Conservation (phyloP, 1,140 invertebrate genomes). For the Zelostemma sp. region DNA sequence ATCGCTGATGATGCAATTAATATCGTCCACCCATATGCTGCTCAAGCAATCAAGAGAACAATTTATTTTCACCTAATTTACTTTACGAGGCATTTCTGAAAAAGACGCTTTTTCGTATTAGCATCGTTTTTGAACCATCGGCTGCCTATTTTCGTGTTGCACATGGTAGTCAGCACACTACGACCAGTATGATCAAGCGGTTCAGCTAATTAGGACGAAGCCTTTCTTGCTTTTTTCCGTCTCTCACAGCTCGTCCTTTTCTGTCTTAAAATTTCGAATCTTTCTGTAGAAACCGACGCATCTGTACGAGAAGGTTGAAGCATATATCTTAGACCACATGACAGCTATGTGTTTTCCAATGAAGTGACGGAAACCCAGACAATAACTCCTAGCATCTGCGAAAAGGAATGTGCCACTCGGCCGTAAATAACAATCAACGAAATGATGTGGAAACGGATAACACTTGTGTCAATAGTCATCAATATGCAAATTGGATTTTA, state of each 20-base stretch:
- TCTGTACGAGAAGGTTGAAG: conserved; percentile 40
- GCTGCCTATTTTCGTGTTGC: conserved; percentile 39
- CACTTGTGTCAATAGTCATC: too few relatives aligned
- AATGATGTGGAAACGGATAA: conserved; percentile 17
- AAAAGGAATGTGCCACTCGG: conserved; percentile 25
- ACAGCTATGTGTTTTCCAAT: conserved; percentile 49
- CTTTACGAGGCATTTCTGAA: conserved; percentile 35
- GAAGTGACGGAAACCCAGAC: conserved; percentile 33
- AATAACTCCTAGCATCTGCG: conserved; percentile 42
- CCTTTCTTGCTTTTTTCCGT: conserved; percentile 20
- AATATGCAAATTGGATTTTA: too few relatives aligned
- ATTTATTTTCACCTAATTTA: conserved; percentile 46
- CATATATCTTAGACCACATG: conserved; percentile 46
- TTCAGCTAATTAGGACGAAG: conserved; percentile 50
- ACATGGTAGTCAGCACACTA: conserved; percentile 26
- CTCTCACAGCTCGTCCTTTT: neutral
- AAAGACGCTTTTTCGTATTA: conserved; percentile 15
- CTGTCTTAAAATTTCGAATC: conserved; percentile 29
- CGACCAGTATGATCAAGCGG: conserved; percentile 47
- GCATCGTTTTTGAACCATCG: conserved; percentile 42
- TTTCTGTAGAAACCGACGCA: conserved; percentile 46
- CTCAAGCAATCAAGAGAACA: conserved; percentile 19
- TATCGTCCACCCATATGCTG: too few relatives aligned
- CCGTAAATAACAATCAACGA: conserved; percentile 27
- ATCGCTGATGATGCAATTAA: neutral